These are phyloP conservation scores for Lepilemur ruficaudatus DNA, from an alignment of 2,797 vertebrate genomes.

Conservation along the genomic window DNA sequence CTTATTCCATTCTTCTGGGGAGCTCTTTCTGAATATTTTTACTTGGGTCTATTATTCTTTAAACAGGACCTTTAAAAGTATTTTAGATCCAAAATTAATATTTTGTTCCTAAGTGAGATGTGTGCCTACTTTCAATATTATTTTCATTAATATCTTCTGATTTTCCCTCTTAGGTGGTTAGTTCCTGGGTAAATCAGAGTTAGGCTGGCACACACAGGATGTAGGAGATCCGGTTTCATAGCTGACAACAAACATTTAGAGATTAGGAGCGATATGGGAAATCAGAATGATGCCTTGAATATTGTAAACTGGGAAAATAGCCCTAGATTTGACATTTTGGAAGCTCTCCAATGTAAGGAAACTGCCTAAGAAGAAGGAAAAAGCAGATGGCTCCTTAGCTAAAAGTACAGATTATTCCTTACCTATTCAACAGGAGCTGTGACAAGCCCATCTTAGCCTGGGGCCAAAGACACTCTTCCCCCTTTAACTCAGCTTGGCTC, in stretches of 20 bases:
- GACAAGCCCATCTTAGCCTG: not conserved
- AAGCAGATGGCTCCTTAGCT: not conserved
- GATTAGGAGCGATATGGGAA: not conserved
- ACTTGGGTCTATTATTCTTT: not conserved
- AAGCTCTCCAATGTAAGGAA: not conserved
- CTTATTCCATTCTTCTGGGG: not conserved
- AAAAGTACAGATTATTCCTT: accelerated
- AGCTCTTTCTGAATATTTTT: not conserved
- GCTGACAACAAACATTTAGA: not conserved
- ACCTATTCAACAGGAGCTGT: no score
- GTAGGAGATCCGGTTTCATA: not conserved
- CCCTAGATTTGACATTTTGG: not conserved
- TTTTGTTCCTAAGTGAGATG: constrained; percentile 28
- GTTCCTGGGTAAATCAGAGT: not conserved
- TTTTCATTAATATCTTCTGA: not conserved
- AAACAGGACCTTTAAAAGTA: not conserved
- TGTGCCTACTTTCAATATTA: not conserved
- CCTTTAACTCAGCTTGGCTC: not conserved
- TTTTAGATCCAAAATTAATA: not conserved
- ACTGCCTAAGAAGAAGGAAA: not conserved
- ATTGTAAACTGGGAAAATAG: not conserved
- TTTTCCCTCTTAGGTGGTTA: not conserved
- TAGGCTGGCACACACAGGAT: not conserved
- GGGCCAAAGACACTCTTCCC: not conserved
- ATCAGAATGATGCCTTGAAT: not conserved